phyloP scores from a whole-genome alignment of 2,888 invertebrate genomes.

The Automeris io region DNA sequence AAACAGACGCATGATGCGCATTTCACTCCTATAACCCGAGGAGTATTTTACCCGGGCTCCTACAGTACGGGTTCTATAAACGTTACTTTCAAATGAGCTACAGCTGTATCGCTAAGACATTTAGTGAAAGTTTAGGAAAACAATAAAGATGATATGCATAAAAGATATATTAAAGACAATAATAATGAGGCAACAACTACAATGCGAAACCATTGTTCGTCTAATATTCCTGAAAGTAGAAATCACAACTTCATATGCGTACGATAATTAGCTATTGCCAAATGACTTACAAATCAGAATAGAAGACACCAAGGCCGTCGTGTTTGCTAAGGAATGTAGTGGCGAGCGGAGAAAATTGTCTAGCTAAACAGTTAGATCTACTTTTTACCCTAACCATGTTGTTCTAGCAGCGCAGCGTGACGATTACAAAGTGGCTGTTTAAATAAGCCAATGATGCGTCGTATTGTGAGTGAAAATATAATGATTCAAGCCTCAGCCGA shows the following conservation, averaged over 20 bases:
- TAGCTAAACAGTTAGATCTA: conserved; percentile 57
- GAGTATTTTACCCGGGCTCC: too few relatives aligned
- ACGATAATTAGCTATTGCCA: conserved; percentile 6
- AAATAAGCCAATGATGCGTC: conserved; percentile 28
- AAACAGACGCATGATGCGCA: too few relatives aligned
- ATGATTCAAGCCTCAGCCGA: background rate
- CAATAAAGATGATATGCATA: too few relatives aligned
- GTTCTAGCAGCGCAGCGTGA: conserved; percentile 36
- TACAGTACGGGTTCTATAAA: too few relatives aligned
- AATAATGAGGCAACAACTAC: background rate
- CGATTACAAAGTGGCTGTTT: conserved; percentile 23
- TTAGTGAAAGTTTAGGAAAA: too few relatives aligned
- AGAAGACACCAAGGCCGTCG: conserved; percentile 41
- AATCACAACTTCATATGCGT: conserved; percentile 8
- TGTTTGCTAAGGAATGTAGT: conserved; percentile 40
- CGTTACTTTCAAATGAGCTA: too few relatives aligned
- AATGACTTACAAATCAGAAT: conserved; percentile 12
- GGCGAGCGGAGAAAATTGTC: conserved; percentile 43
- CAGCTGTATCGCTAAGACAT: too few relatives aligned
- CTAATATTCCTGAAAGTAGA: conserved; percentile 8
- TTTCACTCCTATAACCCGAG: too few relatives aligned
- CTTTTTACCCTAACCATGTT: conserved; percentile 47
- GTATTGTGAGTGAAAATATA: background rate
- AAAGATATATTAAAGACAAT: background rate
- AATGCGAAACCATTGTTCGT: background rate